Evolutionary conservation across 2,888 invertebrate genomes (phyloP), one percentile per base, ranked within the genome.

Genomic region (Ophioninae sp.): DNA sequence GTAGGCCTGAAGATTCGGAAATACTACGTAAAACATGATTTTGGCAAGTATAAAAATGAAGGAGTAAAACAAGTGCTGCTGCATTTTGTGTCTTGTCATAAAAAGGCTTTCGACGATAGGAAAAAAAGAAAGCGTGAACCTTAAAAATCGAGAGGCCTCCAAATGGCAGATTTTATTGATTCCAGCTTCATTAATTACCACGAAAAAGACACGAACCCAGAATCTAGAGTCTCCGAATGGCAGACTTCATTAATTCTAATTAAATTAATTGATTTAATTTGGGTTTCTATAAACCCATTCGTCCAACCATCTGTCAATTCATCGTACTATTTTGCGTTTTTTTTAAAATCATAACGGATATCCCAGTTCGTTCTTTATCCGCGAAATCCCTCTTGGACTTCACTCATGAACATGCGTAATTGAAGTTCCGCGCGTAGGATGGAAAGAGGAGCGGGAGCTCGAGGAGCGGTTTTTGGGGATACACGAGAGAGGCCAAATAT

Each of bases 401-500:
- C 44, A 10, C 59, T 23, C 50, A 65, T 50, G 41, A 81, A 65
- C 69, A 70, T 70, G 74, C 64, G 74, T 50, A 70, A 83, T 78
- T 80, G 77, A 73, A 41, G 73, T 59, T 77, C 70, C 8, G 23
- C 7, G 37, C 7, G 62, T 37, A 64, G 37, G 56, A 21, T 10
- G 50, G 59, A 81, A 69, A 62, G 50, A 64, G 57, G 41, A 59
- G 59, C 44, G 20, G 44, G n/a, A 56, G 69, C 64, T 73, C 37
- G 50, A 75, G 79, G 73, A 68, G 62, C 37, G 62, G 64, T 61
- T 57, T 50, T n/a, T 56, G 59, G 65, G 59, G 57, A 61, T 72
- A 17, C 44, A 41, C 37, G 59, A 30, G 72, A 68, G 80, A 39
- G 62, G 73, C 50, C 69, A 80, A 81, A 83, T 61, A 77, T 81